Evolutionary conservation across 2,888 invertebrate species (phyloP), one percentile per base, ranked within the genome.

Genomic region (Diaperis boleti): DNA sequence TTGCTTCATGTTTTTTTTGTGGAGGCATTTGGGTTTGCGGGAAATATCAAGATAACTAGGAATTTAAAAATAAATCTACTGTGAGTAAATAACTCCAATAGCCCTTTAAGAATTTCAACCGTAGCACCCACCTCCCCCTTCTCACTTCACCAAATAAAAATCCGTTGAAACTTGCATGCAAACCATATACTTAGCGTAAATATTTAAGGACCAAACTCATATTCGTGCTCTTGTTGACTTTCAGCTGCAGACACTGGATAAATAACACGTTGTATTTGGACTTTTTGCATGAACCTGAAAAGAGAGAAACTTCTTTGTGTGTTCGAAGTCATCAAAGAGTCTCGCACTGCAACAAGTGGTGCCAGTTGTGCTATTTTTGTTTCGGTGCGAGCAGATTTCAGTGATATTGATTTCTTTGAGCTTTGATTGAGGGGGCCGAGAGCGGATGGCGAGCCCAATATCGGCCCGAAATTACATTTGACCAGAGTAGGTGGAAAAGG

Each of bases 321-420:
- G 39, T 10, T 22, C 10, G 10, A 22, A 17, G 1, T 44, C 44
- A 44, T 44, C 44, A 44, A 18, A 44, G 44, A 33, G 3, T 0
- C n/a, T n/a, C 44, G n/a, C 13, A 14, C 10, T 20, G 44, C 44
- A 44, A 44, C 44, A 44, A 44, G 44, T 44, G 44, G 44, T 44
- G 44, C 20, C 39, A 39, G 39, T 39, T 39, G 39, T 11, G 44
- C 41, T 44, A 44, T 44, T 44, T 44, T 44, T 44, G 44, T 44
- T 20, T 44, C 22, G 22, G 20, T 44, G 4, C n/a, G 18, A 44
- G 20, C 20, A 22, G 44, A 11, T 44, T 22, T 44, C 20, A 8
- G 14, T 44, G 6, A 5, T 44, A 44, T 44, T 44, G 44, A 44
- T 44, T 44, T 41, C 33, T 33, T 33, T 1, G 33, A 33, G 33